Base-by-base conservation (phyloP, 2,113 vertebrate genomes). In the Macrotis lagotis region DNA sequence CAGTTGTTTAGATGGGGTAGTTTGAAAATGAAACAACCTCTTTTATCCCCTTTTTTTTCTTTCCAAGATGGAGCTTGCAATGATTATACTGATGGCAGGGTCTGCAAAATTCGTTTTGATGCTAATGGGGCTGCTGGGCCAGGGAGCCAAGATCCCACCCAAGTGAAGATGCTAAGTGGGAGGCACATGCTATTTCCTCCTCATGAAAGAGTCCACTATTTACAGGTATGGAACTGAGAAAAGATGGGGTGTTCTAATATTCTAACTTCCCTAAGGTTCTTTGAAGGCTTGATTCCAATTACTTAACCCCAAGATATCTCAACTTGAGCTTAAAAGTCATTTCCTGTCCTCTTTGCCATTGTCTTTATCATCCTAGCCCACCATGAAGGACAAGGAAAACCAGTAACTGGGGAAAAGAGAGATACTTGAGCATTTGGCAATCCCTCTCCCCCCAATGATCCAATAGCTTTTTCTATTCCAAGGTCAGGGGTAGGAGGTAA, bases 61-160 rank as follows among this genome's bases (percentile, higher is more conserved):
- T 95, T 96, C 95, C 95, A 96, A 99, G 98, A 99, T 96, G 98
- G 98, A 24, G 97, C 52, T 90, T 98, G 98, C 48, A 98, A 99
- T 26, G 98, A 99, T 92, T 99, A 98, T 12, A 97, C 98, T 0
- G 98, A 99, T 7, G 97, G 98, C 89, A 98, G 98, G 66, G 97
- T 99, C 96, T 99, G 98, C 97, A 99, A 99, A 97, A 98, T 99
- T 90, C 98, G 98, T 83, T 99, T 99, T 74, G 98, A 99, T 93
- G 98, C 98, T 0, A 99, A 99, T 0, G 98, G 98, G 0, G 98
- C 98, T 25, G 96, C 98, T 8, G 97, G 96, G 53, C 89, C 98
- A n/a, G 98, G 98, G 37, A 98, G 97, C 94, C 98, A 96, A 88
- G 98, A 99, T 91, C 97, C 98, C 47, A 95, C 97, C 51, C 98